A percentile compares a stretch with the other conserved stretches of the same genome.
Evolutionary conservation across 2,888 invertebrate species (phyloP).

Genomic region (Megaustenia siamemsis): DNA sequence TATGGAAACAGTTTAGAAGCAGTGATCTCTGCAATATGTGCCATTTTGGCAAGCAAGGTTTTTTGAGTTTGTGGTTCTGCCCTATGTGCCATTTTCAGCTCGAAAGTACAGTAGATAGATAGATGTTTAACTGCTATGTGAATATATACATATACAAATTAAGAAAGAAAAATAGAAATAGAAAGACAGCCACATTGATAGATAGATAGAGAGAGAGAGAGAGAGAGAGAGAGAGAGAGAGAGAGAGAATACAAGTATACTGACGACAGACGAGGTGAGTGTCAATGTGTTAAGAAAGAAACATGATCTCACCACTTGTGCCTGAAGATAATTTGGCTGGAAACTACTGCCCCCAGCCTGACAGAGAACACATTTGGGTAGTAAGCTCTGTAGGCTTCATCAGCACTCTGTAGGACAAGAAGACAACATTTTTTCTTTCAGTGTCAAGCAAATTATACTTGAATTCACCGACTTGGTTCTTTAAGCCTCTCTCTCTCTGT

Average conservation of each 20-base stretch:
- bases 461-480: no score
- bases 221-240: background rate
- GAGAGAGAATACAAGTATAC: background rate
- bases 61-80: no score
- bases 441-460: no score
- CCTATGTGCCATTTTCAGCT: no score
- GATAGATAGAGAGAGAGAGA: background rate
- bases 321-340: conserved; percentile 68
- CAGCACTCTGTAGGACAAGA: conserved; percentile 67
- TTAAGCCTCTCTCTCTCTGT: no score
- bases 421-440: no score
- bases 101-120: no score
- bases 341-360: conserved; percentile 63
- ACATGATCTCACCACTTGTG: conserved; percentile 66
- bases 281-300: background rate
- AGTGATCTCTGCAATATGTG: no score
- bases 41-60: no score
- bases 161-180: background rate
- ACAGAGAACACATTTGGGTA: conserved; percentile 62
- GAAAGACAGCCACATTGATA: background rate
- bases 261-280: background rate
- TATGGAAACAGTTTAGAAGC: no score
- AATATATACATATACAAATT: background rate
- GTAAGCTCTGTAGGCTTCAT: conserved; percentile 67
- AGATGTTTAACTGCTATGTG: no score